phyloP scores from a whole-genome alignment of 2,113 vertebrate species.

The Leiothrix lutea region DNA sequence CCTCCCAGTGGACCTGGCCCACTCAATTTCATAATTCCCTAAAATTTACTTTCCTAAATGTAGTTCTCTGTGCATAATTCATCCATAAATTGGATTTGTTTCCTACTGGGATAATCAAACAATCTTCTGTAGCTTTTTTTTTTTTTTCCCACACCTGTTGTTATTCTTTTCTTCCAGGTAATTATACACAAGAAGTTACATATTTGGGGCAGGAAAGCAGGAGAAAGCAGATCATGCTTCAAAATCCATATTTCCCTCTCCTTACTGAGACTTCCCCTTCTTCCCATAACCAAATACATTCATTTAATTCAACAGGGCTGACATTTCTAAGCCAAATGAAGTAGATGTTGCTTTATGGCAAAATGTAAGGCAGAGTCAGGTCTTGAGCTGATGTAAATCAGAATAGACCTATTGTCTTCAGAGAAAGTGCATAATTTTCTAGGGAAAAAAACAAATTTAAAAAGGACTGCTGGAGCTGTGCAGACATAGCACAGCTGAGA shows the following conservation, averaged over 20 bases:
- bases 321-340: neutral
- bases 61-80: neutral
- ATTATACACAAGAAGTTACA: neutral
- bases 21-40: slow-evolving; percentile 20
- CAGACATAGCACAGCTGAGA: neutral
- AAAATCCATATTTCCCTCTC: neutral
- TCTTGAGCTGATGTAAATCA: neutral
- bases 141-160: neutral
- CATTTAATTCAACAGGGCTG: neutral
- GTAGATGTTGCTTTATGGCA: neutral
- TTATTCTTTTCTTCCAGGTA: neutral
- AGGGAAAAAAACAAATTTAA: neutral
- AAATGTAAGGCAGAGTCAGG: neutral
- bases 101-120: neutral
- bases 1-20: slow-evolving; percentile 20
- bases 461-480: neutral
- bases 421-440: neutral
- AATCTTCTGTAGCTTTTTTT: neutral
- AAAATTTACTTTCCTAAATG: slow-evolving; percentile 46
- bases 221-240: neutral
- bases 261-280: neutral
- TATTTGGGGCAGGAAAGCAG: neutral
- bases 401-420: neutral
- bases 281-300: neutral
- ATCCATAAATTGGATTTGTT: neutral